phyloP scores from a whole-genome alignment of 2,888 invertebrate genomes.

The Caenorhabditis sulstoni region DNA sequence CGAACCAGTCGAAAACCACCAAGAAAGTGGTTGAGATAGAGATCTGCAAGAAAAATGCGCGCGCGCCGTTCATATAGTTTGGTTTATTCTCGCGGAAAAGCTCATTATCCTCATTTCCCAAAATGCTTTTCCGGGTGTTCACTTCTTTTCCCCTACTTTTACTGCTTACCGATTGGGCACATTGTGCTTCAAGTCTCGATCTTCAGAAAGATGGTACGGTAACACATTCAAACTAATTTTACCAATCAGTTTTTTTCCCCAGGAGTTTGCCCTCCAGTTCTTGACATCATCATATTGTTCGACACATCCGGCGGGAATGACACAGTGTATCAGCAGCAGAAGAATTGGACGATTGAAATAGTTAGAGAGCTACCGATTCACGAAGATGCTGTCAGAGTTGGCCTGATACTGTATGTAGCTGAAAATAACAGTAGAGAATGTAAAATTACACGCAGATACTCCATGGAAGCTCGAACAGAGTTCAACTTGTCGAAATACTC shows the following conservation, averaged over 20 bases:
- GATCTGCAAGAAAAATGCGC: constrained; percentile 21
- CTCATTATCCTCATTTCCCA: constrained; percentile 24
- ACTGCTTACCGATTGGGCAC: not conserved
- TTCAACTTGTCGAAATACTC: constrained; percentile 76
- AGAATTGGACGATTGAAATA: constrained; percentile 63
- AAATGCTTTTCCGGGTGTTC: not conserved
- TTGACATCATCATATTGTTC: constrained; percentile 79
- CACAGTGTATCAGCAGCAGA: constrained; percentile 70
- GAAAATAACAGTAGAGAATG: too few species aligned
- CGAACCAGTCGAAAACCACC: constrained; percentile 46
- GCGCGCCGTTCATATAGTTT: constrained; percentile 40
- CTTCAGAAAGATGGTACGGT: constrained; percentile 31
- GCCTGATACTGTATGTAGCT: constrained; percentile 74
- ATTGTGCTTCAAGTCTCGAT: constrained; percentile 12
- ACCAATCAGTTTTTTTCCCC: too few species aligned
- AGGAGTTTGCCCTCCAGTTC: constrained; percentile 74
- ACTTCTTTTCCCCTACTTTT: constrained; percentile 24
- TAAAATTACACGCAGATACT: too few species aligned
- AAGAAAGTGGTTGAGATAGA: constrained; percentile 34
- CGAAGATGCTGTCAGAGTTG: constrained; percentile 80
- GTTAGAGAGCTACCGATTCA: constrained; percentile 69
- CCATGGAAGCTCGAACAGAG: constrained; percentile 74
- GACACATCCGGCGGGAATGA: constrained; percentile 78
- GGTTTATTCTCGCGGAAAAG: constrained; percentile 28
- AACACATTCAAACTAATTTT: not conserved